Conservation (phyloP, 2,113 vertebrate species). For the Hippopotamus amphibius region DNA sequence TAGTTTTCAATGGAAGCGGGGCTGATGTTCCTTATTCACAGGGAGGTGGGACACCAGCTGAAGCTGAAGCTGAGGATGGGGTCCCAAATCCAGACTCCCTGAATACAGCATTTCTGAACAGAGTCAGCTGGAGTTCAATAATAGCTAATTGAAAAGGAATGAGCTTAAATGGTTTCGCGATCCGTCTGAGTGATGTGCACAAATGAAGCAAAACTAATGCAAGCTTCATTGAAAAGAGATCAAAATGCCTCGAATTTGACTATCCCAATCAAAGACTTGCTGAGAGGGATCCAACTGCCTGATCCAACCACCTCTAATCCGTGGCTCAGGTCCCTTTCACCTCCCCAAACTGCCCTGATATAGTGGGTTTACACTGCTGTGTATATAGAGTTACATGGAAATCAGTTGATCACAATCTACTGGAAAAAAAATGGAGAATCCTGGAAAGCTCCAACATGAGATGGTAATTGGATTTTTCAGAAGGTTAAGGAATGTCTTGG, state of each 20-base stretch:
- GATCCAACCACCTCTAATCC: not conserved
- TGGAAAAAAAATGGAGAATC: not conserved
- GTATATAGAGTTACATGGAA: not conserved
- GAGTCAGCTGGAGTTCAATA: constrained; percentile 60
- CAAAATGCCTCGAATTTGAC: constrained; percentile 69
- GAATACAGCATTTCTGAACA: not conserved
- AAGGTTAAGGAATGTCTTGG: not conserved
- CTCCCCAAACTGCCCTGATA: not conserved
- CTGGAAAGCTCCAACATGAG: not conserved
- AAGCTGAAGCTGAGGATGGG: not conserved
- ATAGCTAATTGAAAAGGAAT: constrained; percentile 67
- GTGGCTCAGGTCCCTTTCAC: not conserved
- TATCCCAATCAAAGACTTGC: constrained; percentile 44
- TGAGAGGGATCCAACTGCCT: not conserved
- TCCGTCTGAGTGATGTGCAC: constrained; percentile 60
- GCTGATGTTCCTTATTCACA: not conserved
- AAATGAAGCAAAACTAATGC: constrained; percentile 68
- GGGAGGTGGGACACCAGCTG: not conserved
- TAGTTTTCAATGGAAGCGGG: not conserved
- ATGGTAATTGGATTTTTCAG: not conserved
- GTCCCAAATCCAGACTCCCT: not conserved
- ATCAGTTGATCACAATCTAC: not conserved
- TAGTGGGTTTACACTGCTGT: not conserved
- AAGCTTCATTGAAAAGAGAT: constrained; percentile 65
- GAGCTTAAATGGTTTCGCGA: constrained; percentile 36